Percentiles rank a stretch among this genome's conserved stretches.
These are phyloP conservation scores for Ahaetulla prasina DNA, from an alignment of 2,113 vertebrate species.

Conservation along the genomic window DNA sequence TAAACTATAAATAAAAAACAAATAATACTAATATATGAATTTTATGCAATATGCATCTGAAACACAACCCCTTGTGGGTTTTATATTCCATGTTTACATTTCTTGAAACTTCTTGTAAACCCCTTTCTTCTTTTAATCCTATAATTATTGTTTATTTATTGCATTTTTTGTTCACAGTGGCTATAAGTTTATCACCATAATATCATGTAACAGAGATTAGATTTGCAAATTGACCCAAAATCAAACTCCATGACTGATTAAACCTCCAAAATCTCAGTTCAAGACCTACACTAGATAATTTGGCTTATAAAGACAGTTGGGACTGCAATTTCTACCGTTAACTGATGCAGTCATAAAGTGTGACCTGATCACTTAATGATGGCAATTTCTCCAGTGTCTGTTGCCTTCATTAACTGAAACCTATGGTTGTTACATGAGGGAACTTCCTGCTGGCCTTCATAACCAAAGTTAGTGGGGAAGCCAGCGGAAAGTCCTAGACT, in stretches of 20 bases:
- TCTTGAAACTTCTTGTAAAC: not conserved
- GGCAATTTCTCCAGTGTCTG: not conserved
- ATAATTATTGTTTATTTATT: not conserved
- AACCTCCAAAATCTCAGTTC: not conserved
- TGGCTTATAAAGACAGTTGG: not conserved
- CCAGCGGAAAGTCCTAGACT: not conserved
- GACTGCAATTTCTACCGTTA: not conserved
- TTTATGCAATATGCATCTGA: not conserved
- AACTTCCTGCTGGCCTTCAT: not conserved
- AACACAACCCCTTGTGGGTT: not conserved
- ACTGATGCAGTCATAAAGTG: not conserved
- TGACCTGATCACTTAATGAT: not conserved
- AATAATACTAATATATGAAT: not conserved
- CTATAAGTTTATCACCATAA: not conserved
- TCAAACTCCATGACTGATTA: not conserved
- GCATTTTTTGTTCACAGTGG: not conserved
- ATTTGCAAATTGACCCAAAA: not conserved
- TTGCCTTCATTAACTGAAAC: not conserved
- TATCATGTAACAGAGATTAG: not conserved
- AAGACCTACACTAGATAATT: not conserved
- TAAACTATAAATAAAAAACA: slow-evolving; percentile 32
- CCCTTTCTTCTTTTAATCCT: not conserved
- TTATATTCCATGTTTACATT: not conserved
- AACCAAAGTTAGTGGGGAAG: not conserved
- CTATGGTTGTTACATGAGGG: not conserved